Base-by-base conservation (phyloP, 1,140 invertebrate species). In the Panagrolaimus sp. region DNA sequence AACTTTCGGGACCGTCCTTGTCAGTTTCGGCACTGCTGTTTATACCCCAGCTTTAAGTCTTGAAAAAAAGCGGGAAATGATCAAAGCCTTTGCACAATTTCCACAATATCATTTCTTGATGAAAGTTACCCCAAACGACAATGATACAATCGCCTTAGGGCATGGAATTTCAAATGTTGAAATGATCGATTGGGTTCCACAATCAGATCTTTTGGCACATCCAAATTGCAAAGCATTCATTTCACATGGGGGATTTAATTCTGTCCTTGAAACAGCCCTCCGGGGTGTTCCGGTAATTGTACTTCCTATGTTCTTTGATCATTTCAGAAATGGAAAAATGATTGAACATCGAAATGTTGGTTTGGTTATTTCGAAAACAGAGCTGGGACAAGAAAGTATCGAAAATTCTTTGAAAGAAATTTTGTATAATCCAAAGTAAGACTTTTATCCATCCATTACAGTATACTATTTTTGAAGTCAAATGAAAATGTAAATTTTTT, bases 301-400 rank as follows among this genome's bases (percentile, higher is more conserved):
- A 32, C 52, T 80, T 21, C 78, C 78, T 7, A 43, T 80, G n/a
- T 73, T 71, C 52, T 76, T 71, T 43, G 78, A 79, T 69, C 78
- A 79, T 66, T 65, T 69, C 32, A 43, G 73, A 38, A 77, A 77
- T 71, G 73, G 76, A 55, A 76, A 76, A 68, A 28, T 43, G 43
- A 68, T 70, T 38, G 75, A 76, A 58, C 77, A 78, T 43, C 52
- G 75, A n/a, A 71, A 68, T n/a, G 58, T 70, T 70, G 67, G 66
- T 17, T 24, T 52, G 12, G 70, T 71, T 47, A 28, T 74, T 14
- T 58, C 15, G 4, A 74, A 55, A 58, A 32, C 52, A 24, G 64
- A 68, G n/a, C 64, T 71, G 14, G 52, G 52, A 10, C 21, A 58
- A 58, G 52, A 58, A 58, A 58, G 17, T 4, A 58, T n/a, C 12